These are phyloP conservation scores for Drosophila ambigua DNA, from an alignment of 1,140 invertebrate species.

Conservation along the genomic window DNA sequence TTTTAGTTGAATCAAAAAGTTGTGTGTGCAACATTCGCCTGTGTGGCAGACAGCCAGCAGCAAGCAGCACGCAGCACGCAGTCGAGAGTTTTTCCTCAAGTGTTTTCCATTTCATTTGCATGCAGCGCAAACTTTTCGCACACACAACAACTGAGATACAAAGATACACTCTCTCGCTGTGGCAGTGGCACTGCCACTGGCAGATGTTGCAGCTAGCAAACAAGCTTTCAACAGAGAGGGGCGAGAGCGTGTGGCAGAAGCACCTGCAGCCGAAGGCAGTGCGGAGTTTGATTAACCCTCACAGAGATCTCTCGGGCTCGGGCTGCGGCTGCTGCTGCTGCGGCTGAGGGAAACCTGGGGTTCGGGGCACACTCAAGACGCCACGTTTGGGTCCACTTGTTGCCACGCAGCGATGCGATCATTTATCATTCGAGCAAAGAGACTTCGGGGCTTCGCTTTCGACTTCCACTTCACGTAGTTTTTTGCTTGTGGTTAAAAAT, in stretches of 20 bases:
- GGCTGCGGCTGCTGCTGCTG: too few relatives aligned
- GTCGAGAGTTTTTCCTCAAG: constrained; percentile 61
- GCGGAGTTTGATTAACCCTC: too few relatives aligned
- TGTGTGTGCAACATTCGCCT: constrained; percentile 49
- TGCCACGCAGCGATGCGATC: too few relatives aligned
- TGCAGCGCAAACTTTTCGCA: constrained; percentile 61
- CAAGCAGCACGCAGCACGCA: constrained; percentile 15
- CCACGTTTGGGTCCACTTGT: too few relatives aligned
- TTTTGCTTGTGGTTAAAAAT: not conserved
- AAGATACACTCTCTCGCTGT: constrained; percentile 1
- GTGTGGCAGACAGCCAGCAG: not conserved
- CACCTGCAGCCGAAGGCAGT: not conserved
- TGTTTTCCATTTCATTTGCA: constrained; percentile 78
- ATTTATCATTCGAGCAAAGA: too few relatives aligned
- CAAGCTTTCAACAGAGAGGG: constrained; percentile 49
- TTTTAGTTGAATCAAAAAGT: constrained; percentile 66
- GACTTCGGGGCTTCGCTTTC: too few relatives aligned
- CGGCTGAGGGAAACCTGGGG: too few relatives aligned
- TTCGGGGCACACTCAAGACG: too few relatives aligned
- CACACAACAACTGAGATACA: constrained; percentile 18
- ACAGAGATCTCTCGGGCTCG: too few relatives aligned
- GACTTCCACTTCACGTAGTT: too few relatives aligned
- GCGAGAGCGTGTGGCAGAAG: not conserved
- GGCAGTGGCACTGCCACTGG: too few relatives aligned
- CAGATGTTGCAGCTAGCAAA: constrained; percentile 59